Evolutionary conservation across 2,113 vertebrate species (phyloP).

Genomic region (Alligator mississippiensis): DNA sequence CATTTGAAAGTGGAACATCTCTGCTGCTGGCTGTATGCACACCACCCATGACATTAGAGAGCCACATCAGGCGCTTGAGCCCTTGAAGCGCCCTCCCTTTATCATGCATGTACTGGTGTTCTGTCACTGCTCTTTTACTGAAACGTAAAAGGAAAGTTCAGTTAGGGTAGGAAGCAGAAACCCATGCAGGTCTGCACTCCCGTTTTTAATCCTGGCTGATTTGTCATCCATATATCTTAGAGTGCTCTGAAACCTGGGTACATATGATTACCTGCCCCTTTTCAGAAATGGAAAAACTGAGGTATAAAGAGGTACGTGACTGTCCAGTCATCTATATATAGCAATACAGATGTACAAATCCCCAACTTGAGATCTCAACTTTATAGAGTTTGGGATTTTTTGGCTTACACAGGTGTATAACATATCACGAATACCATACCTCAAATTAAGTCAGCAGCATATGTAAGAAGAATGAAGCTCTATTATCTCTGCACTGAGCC

Average conservation of each 20-base stretch:
- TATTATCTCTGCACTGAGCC: not conserved
- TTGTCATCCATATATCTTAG: not conserved
- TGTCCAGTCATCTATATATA: not conserved
- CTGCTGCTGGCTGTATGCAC: conserved; percentile 80
- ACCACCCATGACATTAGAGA: conserved; percentile 78
- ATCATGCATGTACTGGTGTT: conserved; percentile 86
- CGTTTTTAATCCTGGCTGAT: not conserved
- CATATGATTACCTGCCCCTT: not conserved
- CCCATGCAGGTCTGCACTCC: fast-evolving
- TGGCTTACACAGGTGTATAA: not conserved
- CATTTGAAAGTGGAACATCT: not conserved
- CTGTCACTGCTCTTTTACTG: conserved; percentile 82
- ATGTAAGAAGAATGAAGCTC: not conserved
- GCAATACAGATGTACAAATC: not conserved
- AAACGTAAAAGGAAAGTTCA: not conserved
- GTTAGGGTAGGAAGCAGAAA: not conserved
- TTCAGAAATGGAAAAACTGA: not conserved
- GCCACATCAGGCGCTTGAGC: conserved; percentile 84
- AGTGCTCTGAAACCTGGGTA: not conserved
- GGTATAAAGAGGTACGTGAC: not conserved
- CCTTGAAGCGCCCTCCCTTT: conserved; percentile 80
- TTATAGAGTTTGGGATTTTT: not conserved
- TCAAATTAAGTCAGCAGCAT: not conserved
- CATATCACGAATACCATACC: not conserved
- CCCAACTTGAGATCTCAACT: not conserved